Percentiles rank a stretch among this genome's conserved stretches.
Evolutionary conservation across 2,113 vertebrate species (phyloP).

Genomic region (Callipepla californica): DNA sequence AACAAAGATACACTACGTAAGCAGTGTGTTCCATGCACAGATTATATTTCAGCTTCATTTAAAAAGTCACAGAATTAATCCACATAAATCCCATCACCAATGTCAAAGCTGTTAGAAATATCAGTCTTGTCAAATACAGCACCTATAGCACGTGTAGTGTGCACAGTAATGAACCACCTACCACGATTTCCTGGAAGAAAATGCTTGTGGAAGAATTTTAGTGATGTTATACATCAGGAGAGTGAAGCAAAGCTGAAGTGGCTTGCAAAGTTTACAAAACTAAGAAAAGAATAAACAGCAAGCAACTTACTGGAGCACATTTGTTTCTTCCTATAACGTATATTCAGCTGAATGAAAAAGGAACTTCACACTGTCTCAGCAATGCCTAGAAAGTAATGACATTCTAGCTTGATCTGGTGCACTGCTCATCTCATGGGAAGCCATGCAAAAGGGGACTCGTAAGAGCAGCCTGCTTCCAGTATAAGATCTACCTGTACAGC

Average conservation of each 20-base stretch:
- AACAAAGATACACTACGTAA: background rate
- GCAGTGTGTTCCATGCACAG: background rate
- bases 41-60: background rate
- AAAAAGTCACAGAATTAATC: background rate
- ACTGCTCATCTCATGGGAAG: background rate
- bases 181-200: background rate
- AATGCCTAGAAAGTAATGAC: background rate
- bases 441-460: background rate
- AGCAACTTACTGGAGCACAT: background rate
- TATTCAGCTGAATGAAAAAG: background rate
- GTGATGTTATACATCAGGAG: background rate
- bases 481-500: background rate
- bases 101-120: background rate
- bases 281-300: background rate
- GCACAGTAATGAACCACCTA: background rate
- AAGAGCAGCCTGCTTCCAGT: fast-evolving
- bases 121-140: background rate
- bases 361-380: background rate
- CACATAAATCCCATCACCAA: background rate
- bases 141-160: background rate
- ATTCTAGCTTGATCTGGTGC: background rate
- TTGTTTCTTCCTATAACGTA: background rate
- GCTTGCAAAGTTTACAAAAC: background rate
- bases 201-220: background rate
- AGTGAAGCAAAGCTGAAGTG: background rate